Evolutionary conservation across 2,888 invertebrate species (phyloP).

Genomic region (Malachius bipustulatus): DNA sequence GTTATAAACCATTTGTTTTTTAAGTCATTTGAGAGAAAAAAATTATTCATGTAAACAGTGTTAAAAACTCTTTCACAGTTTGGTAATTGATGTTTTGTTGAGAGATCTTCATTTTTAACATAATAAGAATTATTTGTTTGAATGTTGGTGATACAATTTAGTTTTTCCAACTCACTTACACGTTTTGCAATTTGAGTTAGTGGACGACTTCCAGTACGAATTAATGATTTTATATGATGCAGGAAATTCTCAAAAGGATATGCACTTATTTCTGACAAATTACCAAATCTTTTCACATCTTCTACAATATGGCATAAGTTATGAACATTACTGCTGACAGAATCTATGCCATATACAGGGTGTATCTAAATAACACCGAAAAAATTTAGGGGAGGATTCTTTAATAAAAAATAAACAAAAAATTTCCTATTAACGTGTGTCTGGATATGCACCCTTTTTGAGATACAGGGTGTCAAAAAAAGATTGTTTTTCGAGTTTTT

Average conservation of each 20-base stretch:
- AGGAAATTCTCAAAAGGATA: conserved; percentile 28
- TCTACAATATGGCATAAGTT: conserved; percentile 26
- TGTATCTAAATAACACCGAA: too few species aligned
- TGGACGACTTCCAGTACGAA: neutral
- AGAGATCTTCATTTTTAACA: conserved; percentile 1
- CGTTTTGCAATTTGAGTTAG: conserved; percentile 2
- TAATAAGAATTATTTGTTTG: neutral
- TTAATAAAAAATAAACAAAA: too few species aligned
- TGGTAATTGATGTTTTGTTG: neutral
- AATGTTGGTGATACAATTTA: neutral
- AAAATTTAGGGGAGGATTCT: too few species aligned
- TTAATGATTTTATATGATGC: conserved; percentile 8
- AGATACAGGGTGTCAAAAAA: too few species aligned
- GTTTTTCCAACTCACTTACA: neutral
- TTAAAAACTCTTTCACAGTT: conserved; percentile 2
- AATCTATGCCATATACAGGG: conserved; percentile 25
- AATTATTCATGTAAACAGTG: neutral
- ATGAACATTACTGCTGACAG: conserved; percentile 23
- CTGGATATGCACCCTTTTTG: too few species aligned
- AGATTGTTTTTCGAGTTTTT: too few species aligned
- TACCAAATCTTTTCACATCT: conserved; percentile 24
- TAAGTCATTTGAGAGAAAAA: conserved; percentile 3
- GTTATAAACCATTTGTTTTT: conserved; percentile 9
- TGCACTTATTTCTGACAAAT: conserved; percentile 23
- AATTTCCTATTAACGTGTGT: too few species aligned